Conservation (phyloP, 2,888 invertebrate species). For the Rugalucina vietnamica region DNA sequence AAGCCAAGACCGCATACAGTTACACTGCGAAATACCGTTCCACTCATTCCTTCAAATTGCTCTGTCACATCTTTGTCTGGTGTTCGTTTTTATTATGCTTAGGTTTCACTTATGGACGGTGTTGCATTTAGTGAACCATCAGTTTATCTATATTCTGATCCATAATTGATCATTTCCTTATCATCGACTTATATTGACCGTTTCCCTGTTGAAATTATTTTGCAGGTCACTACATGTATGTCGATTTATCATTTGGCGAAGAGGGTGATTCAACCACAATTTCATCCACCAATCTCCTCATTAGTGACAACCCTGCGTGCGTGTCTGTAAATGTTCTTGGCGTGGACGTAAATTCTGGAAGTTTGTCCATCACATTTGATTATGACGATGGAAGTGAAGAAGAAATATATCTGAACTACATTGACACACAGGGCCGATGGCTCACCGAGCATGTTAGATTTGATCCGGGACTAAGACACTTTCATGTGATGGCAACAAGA, state of each 20-base stretch:
- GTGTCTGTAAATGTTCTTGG: background rate
- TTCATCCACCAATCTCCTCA: background rate
- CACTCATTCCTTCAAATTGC: too few species aligned
- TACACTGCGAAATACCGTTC: too few species aligned
- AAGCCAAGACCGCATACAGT: too few species aligned
- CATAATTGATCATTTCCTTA: too few species aligned
- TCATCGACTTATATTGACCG: too few species aligned
- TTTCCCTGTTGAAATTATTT: too few species aligned
- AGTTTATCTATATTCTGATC: too few species aligned
- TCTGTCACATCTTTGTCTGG: too few species aligned
- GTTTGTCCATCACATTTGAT: background rate
- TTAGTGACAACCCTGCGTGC: background rate
- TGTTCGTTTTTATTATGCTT: too few species aligned
- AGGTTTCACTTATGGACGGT: too few species aligned
- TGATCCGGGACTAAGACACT: background rate
- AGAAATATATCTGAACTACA: background rate
- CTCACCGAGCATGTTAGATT: background rate
- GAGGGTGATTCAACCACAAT: background rate
- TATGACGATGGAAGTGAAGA: background rate
- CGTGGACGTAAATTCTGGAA: background rate
- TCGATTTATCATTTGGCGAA: background rate
- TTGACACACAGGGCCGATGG: background rate
- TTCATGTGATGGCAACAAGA: background rate
- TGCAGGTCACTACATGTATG: background rate
- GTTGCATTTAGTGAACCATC: too few species aligned